Base-by-base conservation (phyloP, 2,113 vertebrate species). In the Oncorhynchus keta region DNA sequence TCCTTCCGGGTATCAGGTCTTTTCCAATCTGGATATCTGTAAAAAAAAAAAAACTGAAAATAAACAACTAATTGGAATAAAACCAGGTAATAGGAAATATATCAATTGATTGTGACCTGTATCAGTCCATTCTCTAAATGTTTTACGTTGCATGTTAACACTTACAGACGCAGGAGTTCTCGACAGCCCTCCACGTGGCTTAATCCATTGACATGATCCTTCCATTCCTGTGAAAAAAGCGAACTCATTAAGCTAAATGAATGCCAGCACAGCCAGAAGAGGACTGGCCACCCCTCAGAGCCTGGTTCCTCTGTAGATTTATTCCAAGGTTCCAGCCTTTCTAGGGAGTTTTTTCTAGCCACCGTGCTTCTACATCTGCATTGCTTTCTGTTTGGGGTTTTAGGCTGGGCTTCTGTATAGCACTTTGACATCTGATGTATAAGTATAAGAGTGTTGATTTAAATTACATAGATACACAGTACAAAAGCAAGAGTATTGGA, bases 11-110 rank as follows among this genome's bases (percentile, higher is more conserved):
- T 12, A 26, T 75, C 48, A 55, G 55, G 39, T 30, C 26, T 26
- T 18, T 68, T 45, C 74, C 64, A 75, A 26, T 75, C 74, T 68
- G 74, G 74, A 75, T 75, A 67, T 32, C 74, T 75, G 74, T 68
- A 11, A 26, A 75, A 28, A 28, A 28, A 28, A 2, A 28, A 28
- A 28, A 13, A n/a, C n/a, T n/a, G n/a, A n/a, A 73, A 59, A 64
- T 2, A 6, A 16, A n/a, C 0, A n/a, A 14, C 16, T 20, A 26
- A 2, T 67, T 28, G 2, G 14, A 68, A 35, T 4, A n/a, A 39
- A 20, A 68, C 30, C 30, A 39, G 4, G 59, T 62, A 62, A 62
- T 11, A 22, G 13, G n/a, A 62, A 62, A 62, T 22, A 62, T 57
- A 18, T 20, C 13, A 62, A 62, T 22, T 24, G 7, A 62, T 62